Evolutionary conservation across 2,888 invertebrate genomes (phyloP).

Genomic region (Uropetala carovei): DNA sequence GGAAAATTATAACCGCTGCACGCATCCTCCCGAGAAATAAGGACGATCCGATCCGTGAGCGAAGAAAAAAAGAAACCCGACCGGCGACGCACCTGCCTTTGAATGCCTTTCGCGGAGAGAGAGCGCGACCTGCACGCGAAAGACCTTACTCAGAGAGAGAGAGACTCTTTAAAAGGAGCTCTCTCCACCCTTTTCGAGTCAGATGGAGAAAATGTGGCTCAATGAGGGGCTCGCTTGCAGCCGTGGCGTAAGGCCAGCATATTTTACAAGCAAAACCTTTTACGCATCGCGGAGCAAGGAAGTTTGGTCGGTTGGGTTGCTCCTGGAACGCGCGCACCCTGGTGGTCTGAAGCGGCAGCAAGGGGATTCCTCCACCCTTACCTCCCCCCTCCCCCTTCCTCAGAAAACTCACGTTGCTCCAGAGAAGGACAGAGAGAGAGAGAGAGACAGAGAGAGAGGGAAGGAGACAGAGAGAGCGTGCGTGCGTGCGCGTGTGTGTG

Average conservation of each 20-base stretch:
- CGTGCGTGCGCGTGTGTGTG: neutral
- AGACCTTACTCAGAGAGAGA: neutral
- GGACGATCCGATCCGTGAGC: neutral
- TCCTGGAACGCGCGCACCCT: neutral
- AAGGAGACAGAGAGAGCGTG: neutral
- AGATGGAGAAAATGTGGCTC: neutral
- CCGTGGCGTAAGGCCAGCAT: neutral
- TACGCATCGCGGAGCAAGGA: neutral
- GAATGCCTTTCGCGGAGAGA: neutral
- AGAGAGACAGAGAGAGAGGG: too few species aligned
- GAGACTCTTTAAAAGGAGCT: neutral
- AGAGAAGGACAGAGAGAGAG: neutral
- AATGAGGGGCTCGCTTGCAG: too few species aligned
- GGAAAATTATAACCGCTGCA: neutral
- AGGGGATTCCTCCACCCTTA: neutral
- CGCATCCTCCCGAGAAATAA: neutral
- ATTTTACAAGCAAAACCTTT: conserved; percentile 33
- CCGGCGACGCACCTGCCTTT: neutral
- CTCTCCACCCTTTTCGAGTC: neutral
- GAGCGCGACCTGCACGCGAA: neutral
- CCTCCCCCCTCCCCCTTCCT: neutral
- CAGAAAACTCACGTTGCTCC: neutral
- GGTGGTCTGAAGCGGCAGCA: neutral
- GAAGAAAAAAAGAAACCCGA: neutral
- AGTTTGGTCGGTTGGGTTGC: neutral